A percentile compares a stretch with the other conserved stretches of the same genome.
These are phyloP conservation scores for Formicarius rufipectus DNA, from an alignment of 2,113 vertebrate genomes.

Conservation along the genomic window DNA sequence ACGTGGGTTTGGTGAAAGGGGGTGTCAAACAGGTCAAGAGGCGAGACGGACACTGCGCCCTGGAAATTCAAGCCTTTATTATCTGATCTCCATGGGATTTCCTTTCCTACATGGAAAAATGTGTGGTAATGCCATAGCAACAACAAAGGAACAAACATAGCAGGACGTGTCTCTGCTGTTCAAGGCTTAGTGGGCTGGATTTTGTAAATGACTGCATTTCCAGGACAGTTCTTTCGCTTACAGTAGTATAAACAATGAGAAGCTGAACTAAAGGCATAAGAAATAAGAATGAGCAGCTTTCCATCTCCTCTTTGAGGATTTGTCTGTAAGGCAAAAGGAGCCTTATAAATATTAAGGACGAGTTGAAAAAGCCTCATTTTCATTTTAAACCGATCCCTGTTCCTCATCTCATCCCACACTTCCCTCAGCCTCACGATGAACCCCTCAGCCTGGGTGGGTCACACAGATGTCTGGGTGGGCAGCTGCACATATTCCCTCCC, in stretches of 20 bases:
- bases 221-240: conserved; percentile 39
- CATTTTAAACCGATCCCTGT: conserved; percentile 34
- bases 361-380: conserved; percentile 40
- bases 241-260: conserved; percentile 26
- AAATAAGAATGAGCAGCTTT: conserved; percentile 22
- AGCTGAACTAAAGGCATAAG: conserved; percentile 33
- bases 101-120: conserved; percentile 76
- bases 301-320: not conserved
- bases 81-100: conserved; percentile 77
- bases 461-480: not conserved
- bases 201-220: conserved; percentile 39
- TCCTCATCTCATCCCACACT: not conserved
- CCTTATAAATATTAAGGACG: conserved; percentile 23
- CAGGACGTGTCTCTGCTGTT: conserved; percentile 13
- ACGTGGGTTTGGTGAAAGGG: conserved; percentile 65
- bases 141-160: conserved; percentile 49
- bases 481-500: not conserved
- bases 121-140: conserved; percentile 71
- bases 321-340: conserved; percentile 4
- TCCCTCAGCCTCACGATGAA: not conserved
- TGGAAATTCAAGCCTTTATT: conserved; percentile 74
- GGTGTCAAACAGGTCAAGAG: conserved; percentile 81
- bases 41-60: conserved; percentile 50
- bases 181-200: conserved; percentile 4
- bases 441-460: not conserved